A percentile compares a stretch with the other conserved stretches of the same genome.
These are phyloP conservation scores for Eulemur coronatus DNA, from an alignment of 2,797 vertebrate species.

Conservation along the genomic window DNA sequence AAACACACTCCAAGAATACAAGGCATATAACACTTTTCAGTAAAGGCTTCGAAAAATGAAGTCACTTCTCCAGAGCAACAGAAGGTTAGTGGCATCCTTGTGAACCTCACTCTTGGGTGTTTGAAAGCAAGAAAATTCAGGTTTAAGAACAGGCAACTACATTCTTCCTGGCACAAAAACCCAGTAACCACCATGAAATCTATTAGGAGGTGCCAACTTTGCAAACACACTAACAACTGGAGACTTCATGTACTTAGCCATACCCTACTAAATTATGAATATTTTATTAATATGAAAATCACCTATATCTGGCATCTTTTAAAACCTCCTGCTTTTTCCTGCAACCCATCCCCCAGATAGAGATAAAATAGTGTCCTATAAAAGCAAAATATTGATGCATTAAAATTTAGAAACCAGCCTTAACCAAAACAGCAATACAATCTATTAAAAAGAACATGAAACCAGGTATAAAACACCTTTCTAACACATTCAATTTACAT, in stretches of 20 bases:
- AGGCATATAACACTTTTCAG: background rate
- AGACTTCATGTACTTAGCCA: background rate
- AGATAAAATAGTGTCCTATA: slow-evolving; percentile 30
- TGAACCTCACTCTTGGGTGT: slow-evolving; percentile 29
- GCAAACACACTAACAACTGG: background rate
- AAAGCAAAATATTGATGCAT: slow-evolving; percentile 59
- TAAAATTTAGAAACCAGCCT: slow-evolving; percentile 62
- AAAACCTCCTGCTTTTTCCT: background rate
- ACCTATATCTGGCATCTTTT: background rate
- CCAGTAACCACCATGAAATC: background rate
- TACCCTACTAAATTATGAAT: background rate
- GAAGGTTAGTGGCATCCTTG: slow-evolving; percentile 21
- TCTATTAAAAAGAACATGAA: slow-evolving; percentile 43
- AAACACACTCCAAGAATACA: slow-evolving; percentile 37
- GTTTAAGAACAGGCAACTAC: slow-evolving; percentile 49
- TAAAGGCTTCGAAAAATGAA: slow-evolving; percentile 22
- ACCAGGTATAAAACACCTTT: slow-evolving; percentile 26
- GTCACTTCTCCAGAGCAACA: slow-evolving; percentile 44
- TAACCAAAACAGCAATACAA: slow-evolving; percentile 40
- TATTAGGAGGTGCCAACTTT: background rate
- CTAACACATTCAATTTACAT: slow-evolving; percentile 40
- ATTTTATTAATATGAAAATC: slow-evolving; percentile 42
- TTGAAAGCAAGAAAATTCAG: slow-evolving; percentile 46
- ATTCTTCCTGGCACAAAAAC: slow-evolving; percentile 49
- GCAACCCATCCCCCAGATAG: background rate